Base-by-base conservation (phyloP, 1,140 invertebrate genomes). In the Caenorhabditis latens region DNA sequence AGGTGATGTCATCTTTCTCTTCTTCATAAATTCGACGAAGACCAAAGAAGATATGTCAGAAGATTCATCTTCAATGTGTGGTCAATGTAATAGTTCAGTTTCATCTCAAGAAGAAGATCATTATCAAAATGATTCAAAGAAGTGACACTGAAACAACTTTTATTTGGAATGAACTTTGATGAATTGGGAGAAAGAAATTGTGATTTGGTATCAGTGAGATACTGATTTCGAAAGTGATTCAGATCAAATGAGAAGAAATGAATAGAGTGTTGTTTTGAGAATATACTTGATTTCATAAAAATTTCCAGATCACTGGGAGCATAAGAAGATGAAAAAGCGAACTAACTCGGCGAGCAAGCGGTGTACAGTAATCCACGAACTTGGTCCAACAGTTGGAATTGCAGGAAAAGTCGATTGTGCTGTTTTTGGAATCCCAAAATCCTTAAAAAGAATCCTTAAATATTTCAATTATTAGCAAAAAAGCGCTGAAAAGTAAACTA, bases 31-130 rank as follows among this genome's bases (percentile, higher is more conserved):
- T 79, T 79, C 46, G 46, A 53, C 43, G 71, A 79, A 32, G 63
- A 32, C 24, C 57, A 61, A 71, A 71, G 65, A 71, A 43, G 42
- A 71, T n/a, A 6, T 16, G 65, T 43, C 40, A 71, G 65, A 71
- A 43, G 42, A 71, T n/a, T 19, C 42, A 40, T 43, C 40, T 71
- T 43, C 46, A 32, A 32, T 42, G 11, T 13, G 6, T 32, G 6
- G 8, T 19, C 53, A 53, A 53, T 79, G 71, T 79, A 79, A 79
- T 79, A 79, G 71, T 79, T 79, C 71, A 50, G 71, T 79, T 53
- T 50, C 71, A 79, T 79, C 21, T 50, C n/a, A n/a, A n/a, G 14
- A 79, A 79, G 71, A 79, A 71, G 43, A n/a, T n/a, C 7, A 19
- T 46, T 71, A 16, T 46, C 42, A 32, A 46, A 43, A 71, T 9